Evolutionary conservation across 1,140 invertebrate species (phyloP).

Genomic region (Heliconius himera): DNA sequence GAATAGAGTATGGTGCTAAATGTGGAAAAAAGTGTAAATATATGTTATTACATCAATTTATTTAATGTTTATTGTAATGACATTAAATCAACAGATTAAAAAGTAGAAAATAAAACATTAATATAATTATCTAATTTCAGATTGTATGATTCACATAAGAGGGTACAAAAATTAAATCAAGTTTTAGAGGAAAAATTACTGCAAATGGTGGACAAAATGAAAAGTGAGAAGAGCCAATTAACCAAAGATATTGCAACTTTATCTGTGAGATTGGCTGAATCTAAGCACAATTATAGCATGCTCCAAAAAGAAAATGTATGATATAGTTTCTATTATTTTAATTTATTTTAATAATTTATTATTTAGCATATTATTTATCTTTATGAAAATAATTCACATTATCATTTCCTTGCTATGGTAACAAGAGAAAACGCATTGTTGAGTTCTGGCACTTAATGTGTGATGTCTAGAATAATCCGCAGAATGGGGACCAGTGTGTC

Average conservation of each 20-base stretch:
- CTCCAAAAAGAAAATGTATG: slow-evolving; percentile 95
- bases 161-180: slow-evolving; percentile 97
- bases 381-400: too few relatives aligned
- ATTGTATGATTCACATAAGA: slow-evolving; percentile 95
- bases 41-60: background rate
- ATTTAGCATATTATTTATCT: too few relatives aligned
- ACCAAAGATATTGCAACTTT: slow-evolving; percentile 93
- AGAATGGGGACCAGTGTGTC: too few relatives aligned
- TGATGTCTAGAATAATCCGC: too few relatives aligned
- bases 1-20: too few relatives aligned
- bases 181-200: slow-evolving; percentile 96
- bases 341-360: background rate
- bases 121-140: slow-evolving; percentile 77
- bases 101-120: background rate
- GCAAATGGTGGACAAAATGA: slow-evolving; percentile 95
- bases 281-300: slow-evolving; percentile 92
- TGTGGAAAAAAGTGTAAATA: too few relatives aligned
- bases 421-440: too few relatives aligned
- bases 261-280: slow-evolving; percentile 93
- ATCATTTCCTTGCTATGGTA: too few relatives aligned
- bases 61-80: background rate
- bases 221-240: slow-evolving; percentile 93
- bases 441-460: too few relatives aligned
- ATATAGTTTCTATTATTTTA: slow-evolving; percentile 22
- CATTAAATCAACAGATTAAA: background rate